A percentile compares a stretch with the other conserved stretches of the same genome.
phyloP scores from a whole-genome alignment of 2,113 vertebrate species.

The Psammodynastes pulverulentus region DNA sequence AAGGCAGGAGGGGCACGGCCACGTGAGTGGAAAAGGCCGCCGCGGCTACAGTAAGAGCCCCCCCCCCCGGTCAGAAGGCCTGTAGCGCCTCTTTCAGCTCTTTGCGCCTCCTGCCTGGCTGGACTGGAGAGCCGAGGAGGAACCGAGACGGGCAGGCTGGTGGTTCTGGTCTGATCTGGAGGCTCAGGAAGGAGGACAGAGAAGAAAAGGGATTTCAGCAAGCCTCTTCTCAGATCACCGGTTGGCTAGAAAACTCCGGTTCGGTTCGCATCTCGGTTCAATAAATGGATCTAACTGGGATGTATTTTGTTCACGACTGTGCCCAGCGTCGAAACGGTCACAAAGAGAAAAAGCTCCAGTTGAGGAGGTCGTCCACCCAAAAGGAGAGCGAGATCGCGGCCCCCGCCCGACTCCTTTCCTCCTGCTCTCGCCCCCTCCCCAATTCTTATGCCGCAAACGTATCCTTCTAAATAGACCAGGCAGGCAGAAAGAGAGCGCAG shows the following conservation, averaged over 20 bases:
- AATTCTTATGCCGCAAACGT: constrained; percentile 4
- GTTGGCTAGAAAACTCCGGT: background rate
- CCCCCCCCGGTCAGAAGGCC: constrained; percentile 55
- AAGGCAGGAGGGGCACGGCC: background rate
- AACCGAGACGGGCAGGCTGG: background rate
- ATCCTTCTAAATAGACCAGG: constrained; percentile 5
- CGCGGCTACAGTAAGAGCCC: constrained; percentile 71
- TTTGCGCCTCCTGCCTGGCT: background rate
- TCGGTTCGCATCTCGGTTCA: background rate
- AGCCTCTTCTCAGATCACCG: background rate
- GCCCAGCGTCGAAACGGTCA: constrained; percentile 41
- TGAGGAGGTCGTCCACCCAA: background rate
- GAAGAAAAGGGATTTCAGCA: background rate
- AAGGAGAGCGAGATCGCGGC: background rate
- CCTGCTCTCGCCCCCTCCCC: accelerated
- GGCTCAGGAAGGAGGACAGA: background rate
- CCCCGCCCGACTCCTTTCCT: too few species aligned
- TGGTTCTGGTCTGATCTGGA: background rate
- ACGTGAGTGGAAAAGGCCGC: constrained; percentile 20
- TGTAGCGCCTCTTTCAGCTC: background rate
- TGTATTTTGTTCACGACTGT: background rate
- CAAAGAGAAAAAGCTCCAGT: background rate
- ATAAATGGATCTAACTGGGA: background rate
- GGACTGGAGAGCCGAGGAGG: background rate
- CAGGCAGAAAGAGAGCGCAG: background rate